These are phyloP conservation scores for Acromyrmex echinatior DNA, from an alignment of 1,140 invertebrate genomes.

Conservation along the genomic window DNA sequence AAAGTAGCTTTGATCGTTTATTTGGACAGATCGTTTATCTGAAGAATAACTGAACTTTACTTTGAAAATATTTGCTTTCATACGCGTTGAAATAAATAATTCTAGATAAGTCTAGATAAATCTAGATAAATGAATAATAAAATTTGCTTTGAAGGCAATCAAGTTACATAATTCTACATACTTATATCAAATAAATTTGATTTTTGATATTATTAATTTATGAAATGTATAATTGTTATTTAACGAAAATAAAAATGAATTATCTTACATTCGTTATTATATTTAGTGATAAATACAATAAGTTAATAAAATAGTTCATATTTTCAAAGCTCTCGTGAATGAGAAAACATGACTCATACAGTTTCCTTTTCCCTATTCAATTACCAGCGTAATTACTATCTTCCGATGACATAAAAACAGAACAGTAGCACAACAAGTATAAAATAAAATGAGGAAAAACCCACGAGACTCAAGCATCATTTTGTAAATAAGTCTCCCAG, in stretches of 20 bases:
- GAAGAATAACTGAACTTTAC: neutral
- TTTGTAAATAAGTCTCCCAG: conserved; percentile 33
- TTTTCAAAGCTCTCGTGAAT: neutral
- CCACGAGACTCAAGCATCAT: neutral
- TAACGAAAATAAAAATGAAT: neutral
- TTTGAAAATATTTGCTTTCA: neutral
- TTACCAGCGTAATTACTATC: neutral
- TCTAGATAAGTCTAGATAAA: neutral
- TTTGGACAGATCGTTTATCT: neutral
- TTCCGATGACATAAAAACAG: neutral
- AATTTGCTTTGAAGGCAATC: neutral
- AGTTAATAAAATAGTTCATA: neutral
- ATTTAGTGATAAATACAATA: neutral
- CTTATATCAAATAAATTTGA: neutral
- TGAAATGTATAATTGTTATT: neutral
- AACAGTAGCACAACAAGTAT: neutral
- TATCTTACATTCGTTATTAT: neutral
- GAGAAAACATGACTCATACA: neutral
- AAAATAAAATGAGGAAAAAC: neutral
- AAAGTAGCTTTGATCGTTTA: conserved; percentile 41
- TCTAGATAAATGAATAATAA: neutral
- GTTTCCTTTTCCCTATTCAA: neutral
- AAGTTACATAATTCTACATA: neutral
- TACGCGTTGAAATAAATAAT: too few relatives aligned
- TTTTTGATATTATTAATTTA: neutral